Conservation (phyloP, 2,888 invertebrate species). For the Sylvicola fuscatus region DNA sequence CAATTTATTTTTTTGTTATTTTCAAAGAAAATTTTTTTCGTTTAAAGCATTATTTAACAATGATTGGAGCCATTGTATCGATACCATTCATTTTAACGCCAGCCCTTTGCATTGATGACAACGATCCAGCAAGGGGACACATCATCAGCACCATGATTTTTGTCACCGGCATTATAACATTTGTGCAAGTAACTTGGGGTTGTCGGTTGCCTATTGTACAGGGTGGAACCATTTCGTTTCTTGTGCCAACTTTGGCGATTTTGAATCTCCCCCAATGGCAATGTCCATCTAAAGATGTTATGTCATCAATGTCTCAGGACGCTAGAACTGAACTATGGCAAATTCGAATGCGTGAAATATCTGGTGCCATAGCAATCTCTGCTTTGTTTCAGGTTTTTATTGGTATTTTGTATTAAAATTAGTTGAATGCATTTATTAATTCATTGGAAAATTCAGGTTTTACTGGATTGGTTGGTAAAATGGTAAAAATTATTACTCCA, state of each 20-base stretch:
- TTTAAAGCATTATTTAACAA: constrained; percentile 54
- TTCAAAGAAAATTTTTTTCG: constrained; percentile 3
- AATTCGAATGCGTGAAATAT: constrained; percentile 54
- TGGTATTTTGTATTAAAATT: constrained; percentile 15
- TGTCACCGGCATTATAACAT: constrained; percentile 57
- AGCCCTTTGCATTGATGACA: constrained; percentile 55
- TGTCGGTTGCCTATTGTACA: constrained; percentile 56
- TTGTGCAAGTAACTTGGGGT: constrained; percentile 51
- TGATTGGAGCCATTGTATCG: constrained; percentile 68
- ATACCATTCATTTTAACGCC: constrained; percentile 67
- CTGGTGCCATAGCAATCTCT: constrained; percentile 64
- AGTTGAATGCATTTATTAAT: background rate
- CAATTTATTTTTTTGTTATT: too few species aligned
- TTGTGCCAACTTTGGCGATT: constrained; percentile 59
- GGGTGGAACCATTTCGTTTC: constrained; percentile 61
- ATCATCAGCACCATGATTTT: constrained; percentile 70
- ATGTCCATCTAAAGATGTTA: constrained; percentile 34
- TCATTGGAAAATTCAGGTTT: constrained; percentile 21
- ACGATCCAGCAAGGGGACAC: constrained; percentile 50
- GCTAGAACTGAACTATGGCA: constrained; percentile 47
- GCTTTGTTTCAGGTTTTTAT: constrained; percentile 54
- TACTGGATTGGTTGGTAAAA: constrained; percentile 50
- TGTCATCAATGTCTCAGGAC: constrained; percentile 32
- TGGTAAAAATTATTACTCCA: constrained; percentile 60
- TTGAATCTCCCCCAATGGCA: constrained; percentile 48